These are phyloP conservation scores for Porites divaricata DNA, from an alignment of 92 coral and sea anemone genomes.

Conservation along the genomic window DNA sequence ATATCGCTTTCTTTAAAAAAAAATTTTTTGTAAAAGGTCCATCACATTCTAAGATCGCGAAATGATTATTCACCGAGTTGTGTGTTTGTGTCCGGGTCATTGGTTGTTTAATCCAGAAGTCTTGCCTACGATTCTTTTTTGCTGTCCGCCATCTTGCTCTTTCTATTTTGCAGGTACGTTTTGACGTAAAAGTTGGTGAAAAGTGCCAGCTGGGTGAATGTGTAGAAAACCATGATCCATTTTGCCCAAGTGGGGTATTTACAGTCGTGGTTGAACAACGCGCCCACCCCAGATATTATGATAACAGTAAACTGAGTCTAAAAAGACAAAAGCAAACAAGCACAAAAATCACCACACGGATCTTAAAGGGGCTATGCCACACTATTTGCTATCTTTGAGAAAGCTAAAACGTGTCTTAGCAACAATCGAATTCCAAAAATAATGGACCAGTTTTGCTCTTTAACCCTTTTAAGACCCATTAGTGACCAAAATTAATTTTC, in stretches of 20 bases:
- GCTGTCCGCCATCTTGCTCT: constrained; percentile 18
- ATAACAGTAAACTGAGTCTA: constrained; percentile 84
- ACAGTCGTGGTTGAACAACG: constrained; percentile 68
- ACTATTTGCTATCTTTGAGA: too few species aligned
- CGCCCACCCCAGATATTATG: constrained; percentile 49
- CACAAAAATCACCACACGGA: constrained; percentile 18
- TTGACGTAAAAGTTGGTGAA: constrained; percentile 82
- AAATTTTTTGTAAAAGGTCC: neutral
- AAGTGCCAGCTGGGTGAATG: constrained; percentile 64
- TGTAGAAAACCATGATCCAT: constrained; percentile 73
- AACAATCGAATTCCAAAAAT: too few species aligned
- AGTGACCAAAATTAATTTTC: too few species aligned
- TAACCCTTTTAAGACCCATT: too few species aligned
- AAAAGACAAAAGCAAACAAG: constrained; percentile 32
- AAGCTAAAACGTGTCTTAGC: too few species aligned
- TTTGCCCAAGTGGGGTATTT: constrained; percentile 67
- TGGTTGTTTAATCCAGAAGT: neutral
- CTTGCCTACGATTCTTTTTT: constrained; percentile 34
- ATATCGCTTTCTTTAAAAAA: neutral
- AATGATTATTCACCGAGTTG: neutral
- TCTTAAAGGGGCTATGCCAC: neutral
- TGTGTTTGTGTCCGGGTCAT: constrained; percentile 1
- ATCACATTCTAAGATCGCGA: neutral
- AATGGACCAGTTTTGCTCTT: too few species aligned
- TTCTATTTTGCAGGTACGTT: constrained; percentile 56